Evolutionary conservation across 1,140 invertebrate species (phyloP).

Genomic region (Amphibalanus amphitrite): DNA sequence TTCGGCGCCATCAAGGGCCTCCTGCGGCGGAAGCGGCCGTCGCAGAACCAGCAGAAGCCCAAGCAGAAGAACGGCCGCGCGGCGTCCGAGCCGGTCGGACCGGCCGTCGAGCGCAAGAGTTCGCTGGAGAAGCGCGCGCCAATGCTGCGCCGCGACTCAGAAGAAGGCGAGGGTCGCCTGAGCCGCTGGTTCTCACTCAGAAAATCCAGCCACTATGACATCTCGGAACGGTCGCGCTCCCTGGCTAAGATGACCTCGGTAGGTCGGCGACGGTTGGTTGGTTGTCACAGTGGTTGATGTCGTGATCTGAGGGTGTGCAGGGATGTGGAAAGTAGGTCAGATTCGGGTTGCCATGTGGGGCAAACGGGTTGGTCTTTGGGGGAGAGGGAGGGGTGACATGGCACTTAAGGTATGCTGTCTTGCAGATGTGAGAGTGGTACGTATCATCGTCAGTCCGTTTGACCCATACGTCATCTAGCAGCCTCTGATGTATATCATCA

Average conservation of each 20-base stretch:
- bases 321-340: too few relatives aligned
- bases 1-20: background rate
- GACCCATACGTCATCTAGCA: too few relatives aligned
- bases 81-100: background rate
- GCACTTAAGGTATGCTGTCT: too few relatives aligned
- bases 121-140: background rate
- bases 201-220: conserved; percentile 24
- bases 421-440: too few relatives aligned
- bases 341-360: too few relatives aligned
- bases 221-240: background rate
- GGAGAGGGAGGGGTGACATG: too few relatives aligned
- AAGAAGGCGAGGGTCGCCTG: conserved; percentile 23
- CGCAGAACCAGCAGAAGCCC: background rate
- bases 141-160: background rate
- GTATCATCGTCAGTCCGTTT: too few relatives aligned
- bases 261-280: too few relatives aligned
- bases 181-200: conserved; percentile 68
- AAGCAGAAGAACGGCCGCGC: background rate
- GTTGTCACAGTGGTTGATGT: too few relatives aligned
- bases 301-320: too few relatives aligned
- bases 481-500: too few relatives aligned
- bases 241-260: background rate
- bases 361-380: too few relatives aligned
- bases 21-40: background rate
- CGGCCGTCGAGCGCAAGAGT: background rate